Base-by-base conservation (phyloP, 2,888 invertebrate species). In the Xylota segnis region DNA sequence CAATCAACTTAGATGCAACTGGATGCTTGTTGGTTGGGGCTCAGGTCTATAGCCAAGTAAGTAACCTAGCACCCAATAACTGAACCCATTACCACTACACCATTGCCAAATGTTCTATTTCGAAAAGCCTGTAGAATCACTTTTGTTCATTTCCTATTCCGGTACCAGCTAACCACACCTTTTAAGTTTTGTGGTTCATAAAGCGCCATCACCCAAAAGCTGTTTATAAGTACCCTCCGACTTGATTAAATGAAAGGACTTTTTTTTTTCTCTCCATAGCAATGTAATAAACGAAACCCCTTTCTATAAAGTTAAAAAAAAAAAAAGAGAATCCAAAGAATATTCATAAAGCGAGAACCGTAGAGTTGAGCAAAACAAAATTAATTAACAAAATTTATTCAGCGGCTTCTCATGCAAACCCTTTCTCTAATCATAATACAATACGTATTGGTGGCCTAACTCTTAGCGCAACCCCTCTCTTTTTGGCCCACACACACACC, bases 371-470 rank as follows among this genome's bases (percentile, higher is more conserved):
- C 29, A 29, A 75, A 29, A 37, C 50, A 65, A 56, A 81, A 65
- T 65, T 75, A 75, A 76, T 58, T 59, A 71, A 71, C 65, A 66
- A 43, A 83, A 76, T 65, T 65, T 71, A 59, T 65, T 76, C 82
- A 71, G 56, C 34, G 58, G 71, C 65, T 56, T 70, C n/a, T n/a
- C 37, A 14, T 56, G 70, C 50, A n/a, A 50, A 82, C 68, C 82
- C 76, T 59, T 77, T 71, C 65, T 65, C 58, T 43, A 76, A 70
- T 63, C 58, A 70, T 65, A 70, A 70, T 47, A 50, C 76, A 70
- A 83, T 71, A 65, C 23, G 14, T 43, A 50, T 27, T 43, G 14
- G 43, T 43, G 65, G 56, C 37, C 18, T 7, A 61, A 74, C n/a
- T 63, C 29, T 54, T 50, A 16, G n/a, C 34, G n/a, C n/a, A n/a